phyloP scores from a whole-genome alignment of 2,888 invertebrate species.

The Epinotia demarniana region DNA sequence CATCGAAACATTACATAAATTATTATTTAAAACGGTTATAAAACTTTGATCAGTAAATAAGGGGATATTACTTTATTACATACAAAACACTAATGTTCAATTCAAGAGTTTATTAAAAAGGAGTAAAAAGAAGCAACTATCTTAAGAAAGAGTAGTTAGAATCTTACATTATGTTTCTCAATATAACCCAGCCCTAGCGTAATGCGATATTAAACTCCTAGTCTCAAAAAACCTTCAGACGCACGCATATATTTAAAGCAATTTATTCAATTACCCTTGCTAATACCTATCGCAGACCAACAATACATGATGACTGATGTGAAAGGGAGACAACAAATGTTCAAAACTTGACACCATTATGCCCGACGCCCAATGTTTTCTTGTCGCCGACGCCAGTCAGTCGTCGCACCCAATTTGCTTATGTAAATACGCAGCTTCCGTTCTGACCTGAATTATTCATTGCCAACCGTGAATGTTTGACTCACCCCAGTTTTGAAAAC shows the following conservation, averaged over 20 bases:
- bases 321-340: conserved; percentile 22
- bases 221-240: conserved; percentile 25
- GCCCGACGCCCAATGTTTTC: conserved; percentile 45
- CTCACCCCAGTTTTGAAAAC: conserved; percentile 77
- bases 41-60: background rate
- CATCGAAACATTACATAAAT: too few relatives aligned
- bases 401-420: conserved; percentile 81
- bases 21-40: background rate
- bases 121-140: too few relatives aligned
- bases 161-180: background rate
- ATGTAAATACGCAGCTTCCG: conserved; percentile 83
- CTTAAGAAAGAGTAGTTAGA: background rate
- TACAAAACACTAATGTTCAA: background rate
- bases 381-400: conserved; percentile 49
- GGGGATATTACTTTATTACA: background rate
- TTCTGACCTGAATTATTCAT: conserved; percentile 82
- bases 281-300: conserved; percentile 1
- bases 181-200: background rate
- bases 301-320: background rate
- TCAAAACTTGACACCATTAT: conserved; percentile 42
- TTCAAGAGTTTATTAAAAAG: too few relatives aligned
- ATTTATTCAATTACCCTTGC: conserved; percentile 38
- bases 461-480: conserved; percentile 73
- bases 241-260: conserved; percentile 26
- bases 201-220: conserved; percentile 36